These are phyloP conservation scores for Sylvia borin DNA, from an alignment of 2,797 vertebrate genomes.

Conservation along the genomic window DNA sequence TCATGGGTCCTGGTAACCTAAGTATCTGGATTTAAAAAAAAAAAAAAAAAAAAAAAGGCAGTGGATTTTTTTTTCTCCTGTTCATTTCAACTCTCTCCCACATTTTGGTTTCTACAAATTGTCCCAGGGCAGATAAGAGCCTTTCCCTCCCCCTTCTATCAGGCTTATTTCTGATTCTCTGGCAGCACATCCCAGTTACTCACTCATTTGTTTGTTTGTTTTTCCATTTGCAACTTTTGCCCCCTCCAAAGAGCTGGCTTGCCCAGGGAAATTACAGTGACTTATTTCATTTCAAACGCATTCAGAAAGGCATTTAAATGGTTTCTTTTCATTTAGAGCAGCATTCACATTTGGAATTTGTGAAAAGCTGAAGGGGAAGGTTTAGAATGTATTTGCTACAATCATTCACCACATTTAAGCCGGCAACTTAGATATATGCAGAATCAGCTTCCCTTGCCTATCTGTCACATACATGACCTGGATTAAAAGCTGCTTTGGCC, in stretches of 20 bases:
- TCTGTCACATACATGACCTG: background rate
- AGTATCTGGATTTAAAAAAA: background rate
- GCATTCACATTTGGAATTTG: slow-evolving; percentile 10
- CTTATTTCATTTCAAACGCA: slow-evolving; percentile 33
- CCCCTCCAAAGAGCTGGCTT: slow-evolving; percentile 28
- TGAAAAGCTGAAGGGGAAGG: background rate
- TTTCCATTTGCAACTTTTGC: slow-evolving; percentile 54
- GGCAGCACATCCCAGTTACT: slow-evolving; percentile 35
- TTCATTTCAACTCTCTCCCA: background rate
- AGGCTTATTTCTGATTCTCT: slow-evolving; percentile 14
- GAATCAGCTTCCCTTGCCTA: background rate
- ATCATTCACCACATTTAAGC: background rate
- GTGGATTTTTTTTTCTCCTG: background rate
- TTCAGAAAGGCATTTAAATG: slow-evolving; percentile 36
- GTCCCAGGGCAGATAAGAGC: background rate
- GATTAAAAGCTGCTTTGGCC: slow-evolving; percentile 9
- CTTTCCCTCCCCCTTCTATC: background rate
- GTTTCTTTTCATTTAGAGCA: slow-evolving; percentile 28
- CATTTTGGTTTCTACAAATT: slow-evolving; percentile 17
- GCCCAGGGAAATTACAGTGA: slow-evolving; percentile 32
- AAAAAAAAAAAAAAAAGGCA: background rate
- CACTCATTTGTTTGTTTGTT: slow-evolving; percentile 41
- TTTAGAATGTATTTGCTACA: slow-evolving; percentile 22
- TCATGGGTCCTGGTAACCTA: background rate
- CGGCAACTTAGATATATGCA: background rate